phyloP scores from a whole-genome alignment of 1,140 invertebrate genomes.

The Melanaphis sacchari region DNA sequence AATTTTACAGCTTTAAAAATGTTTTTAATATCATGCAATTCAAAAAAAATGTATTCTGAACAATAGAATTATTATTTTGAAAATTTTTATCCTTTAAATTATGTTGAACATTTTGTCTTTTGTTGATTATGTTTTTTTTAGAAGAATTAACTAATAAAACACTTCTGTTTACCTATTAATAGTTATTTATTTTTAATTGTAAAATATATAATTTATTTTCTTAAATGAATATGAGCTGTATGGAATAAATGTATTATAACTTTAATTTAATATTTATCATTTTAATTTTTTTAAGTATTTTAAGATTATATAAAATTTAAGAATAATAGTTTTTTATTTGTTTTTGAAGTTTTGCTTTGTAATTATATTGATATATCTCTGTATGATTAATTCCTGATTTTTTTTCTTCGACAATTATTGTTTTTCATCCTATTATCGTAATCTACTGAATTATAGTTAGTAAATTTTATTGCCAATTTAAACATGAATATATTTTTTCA shows the following conservation, averaged over 20 bases:
- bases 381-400: not conserved
- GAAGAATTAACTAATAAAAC: not conserved
- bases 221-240: not conserved
- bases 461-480: not conserved
- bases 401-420: not conserved
- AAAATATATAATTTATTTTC: not conserved
- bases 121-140: not conserved
- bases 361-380: not conserved
- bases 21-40: not conserved
- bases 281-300: not conserved
- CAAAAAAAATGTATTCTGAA: not conserved
- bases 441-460: not conserved
- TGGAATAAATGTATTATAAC: not conserved
- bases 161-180: not conserved
- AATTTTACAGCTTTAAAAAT: slow-evolving; percentile 30
- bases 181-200: not conserved
- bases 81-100: not conserved
- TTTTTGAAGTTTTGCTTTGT: not conserved
- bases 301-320: not conserved
- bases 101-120: not conserved
- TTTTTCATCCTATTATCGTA: not conserved
- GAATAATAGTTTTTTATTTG: not conserved
- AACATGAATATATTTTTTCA: not conserved
- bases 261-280: not conserved
- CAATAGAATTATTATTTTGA: not conserved